Percentiles rank a stretch among this genome's conserved stretches.
Conservation (phyloP, 2,797 vertebrate species). For the Dermochelys coriacea region DNA sequence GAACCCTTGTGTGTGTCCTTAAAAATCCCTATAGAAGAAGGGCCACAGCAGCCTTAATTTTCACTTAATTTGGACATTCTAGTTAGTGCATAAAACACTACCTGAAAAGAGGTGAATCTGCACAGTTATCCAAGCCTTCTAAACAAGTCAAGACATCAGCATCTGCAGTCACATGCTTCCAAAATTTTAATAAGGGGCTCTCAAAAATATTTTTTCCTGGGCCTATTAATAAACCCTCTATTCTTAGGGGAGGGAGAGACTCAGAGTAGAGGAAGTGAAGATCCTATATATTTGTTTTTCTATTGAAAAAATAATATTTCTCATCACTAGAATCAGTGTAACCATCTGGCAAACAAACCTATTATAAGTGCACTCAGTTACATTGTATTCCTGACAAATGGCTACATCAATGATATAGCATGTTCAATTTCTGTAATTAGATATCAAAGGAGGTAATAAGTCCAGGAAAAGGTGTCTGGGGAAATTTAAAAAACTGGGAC, state of each 20-base stretch:
- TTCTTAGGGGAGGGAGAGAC: neutral
- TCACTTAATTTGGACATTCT: no score
- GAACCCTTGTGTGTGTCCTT: no score
- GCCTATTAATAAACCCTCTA: neutral
- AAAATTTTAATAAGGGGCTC: neutral
- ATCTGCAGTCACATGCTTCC: neutral
- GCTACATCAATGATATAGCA: rapidly evolving
- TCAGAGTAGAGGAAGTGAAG: neutral
- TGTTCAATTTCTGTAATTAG: neutral
- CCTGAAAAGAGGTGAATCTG: no score
- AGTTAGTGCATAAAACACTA: no score
- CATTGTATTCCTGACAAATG: neutral
- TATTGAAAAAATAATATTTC: neutral
- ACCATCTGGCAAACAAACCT: neutral
- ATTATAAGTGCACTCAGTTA: neutral
- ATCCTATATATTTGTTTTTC: neutral
- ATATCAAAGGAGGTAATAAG: neutral
- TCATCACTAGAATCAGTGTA: rapidly evolving
- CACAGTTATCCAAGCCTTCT: no score
- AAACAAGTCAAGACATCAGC: no score
- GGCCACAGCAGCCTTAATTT: no score
- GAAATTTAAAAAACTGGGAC: neutral
- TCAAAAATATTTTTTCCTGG: neutral
- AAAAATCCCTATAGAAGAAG: no score
- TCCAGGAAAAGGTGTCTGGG: neutral